Evolutionary conservation across 35 echinoderm and acorn worm genomes (phyloP).

Genomic region (Heliocidaris erythrogramma): DNA sequence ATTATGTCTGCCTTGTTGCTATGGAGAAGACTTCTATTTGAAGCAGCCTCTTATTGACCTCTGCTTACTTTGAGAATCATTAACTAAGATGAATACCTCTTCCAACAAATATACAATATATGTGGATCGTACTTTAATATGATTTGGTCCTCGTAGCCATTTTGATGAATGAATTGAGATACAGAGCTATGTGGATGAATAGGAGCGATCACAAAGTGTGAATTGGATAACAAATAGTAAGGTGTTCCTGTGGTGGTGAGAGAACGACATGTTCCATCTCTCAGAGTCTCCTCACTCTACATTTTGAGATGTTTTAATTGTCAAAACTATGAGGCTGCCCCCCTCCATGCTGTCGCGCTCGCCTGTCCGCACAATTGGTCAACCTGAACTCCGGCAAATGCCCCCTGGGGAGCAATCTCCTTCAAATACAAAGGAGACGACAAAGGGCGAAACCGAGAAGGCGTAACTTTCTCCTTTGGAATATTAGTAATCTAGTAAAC

Average conservation of each 20-base stretch:
- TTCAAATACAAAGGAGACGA: neutral
- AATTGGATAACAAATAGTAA: neutral
- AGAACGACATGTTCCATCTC: neutral
- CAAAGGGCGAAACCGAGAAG: constrained; percentile 3
- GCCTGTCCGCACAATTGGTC: neutral
- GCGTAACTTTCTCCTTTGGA: constrained; percentile 2
- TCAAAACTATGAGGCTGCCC: neutral
- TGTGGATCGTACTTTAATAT: neutral
- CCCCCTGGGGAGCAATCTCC: neutral
- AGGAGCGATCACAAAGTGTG: neutral
- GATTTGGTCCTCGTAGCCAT: neutral
- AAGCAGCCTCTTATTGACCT: neutral
- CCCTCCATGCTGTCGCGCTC: neutral
- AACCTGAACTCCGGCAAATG: neutral
- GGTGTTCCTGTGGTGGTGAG: neutral
- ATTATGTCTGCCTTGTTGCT: neutral
- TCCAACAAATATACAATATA: neutral
- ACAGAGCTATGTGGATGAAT: neutral
- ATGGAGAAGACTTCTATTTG: neutral
- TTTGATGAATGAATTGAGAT: neutral
- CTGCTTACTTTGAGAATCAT: no score
- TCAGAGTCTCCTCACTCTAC: neutral
- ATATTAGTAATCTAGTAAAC: neutral
- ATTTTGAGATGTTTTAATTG: neutral
- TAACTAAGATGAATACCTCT: neutral